A percentile compares a stretch with the other conserved stretches of the same genome.
phyloP scores from a whole-genome alignment of 2,113 vertebrate genomes.

The Mustelus asterias region DNA sequence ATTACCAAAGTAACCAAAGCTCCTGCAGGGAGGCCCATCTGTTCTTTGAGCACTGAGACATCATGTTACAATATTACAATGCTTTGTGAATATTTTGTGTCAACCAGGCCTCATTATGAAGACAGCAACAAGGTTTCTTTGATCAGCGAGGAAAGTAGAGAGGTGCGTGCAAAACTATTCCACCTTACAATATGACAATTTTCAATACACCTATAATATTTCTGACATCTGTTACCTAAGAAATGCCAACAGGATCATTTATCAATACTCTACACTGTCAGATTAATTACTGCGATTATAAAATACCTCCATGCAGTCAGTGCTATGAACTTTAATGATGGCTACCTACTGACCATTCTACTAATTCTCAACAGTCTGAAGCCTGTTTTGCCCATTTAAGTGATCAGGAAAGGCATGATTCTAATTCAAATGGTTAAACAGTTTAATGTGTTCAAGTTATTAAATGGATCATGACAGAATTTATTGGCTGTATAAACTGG shows the following conservation, averaged over 20 bases:
- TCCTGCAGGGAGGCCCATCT: neutral
- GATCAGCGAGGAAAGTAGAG: neutral
- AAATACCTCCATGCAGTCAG: neutral
- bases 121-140: neutral
- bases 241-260: conserved; percentile 6
- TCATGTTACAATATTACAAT: neutral
- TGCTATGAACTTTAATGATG: neutral
- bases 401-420: neutral
- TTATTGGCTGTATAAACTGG: neutral
- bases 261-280: neutral
- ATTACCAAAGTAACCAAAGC: neutral
- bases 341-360: neutral
- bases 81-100: conserved; percentile 9
- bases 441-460: neutral
- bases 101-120: conserved; percentile 5
- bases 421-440: neutral
- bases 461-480: neutral
- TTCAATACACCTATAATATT: neutral
- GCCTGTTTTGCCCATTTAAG: neutral
- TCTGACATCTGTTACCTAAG: conserved; percentile 9
- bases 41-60: conserved; percentile 23
- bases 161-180: neutral
- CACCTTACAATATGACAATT: too few species aligned
- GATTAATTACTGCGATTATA: conserved; percentile 19
- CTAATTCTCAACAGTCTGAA: neutral